Evolutionary conservation across 2,888 invertebrate genomes (phyloP).

Genomic region (Hirtodrosophila cameraria): DNA sequence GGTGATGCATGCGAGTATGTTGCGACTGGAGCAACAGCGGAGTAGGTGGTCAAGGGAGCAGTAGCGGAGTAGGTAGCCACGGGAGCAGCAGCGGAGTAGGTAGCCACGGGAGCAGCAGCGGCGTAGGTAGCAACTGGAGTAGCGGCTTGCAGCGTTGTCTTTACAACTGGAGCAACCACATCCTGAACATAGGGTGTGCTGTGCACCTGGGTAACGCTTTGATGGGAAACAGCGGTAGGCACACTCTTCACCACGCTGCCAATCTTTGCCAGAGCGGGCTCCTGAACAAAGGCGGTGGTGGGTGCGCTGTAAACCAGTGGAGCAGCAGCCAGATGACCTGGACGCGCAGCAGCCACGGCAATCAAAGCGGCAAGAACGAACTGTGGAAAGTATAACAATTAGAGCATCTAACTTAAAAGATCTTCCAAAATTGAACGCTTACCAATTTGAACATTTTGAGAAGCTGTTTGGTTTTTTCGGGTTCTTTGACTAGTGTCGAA

Average conservation of each 20-base stretch:
- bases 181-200: conserved; percentile 79
- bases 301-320: conserved; percentile 68
- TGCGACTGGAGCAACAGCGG: conserved; percentile 33
- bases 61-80: conserved; percentile 28
- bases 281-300: conserved; percentile 71
- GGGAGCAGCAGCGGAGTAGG: conserved; percentile 37
- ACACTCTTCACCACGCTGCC: conserved; percentile 83
- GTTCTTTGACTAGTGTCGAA: conserved; percentile 81
- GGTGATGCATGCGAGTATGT: no score
- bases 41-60: conserved; percentile 30
- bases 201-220: conserved; percentile 85
- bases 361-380: conserved; percentile 81
- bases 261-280: conserved; percentile 78
- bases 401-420: neutral
- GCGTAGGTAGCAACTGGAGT: conserved; percentile 33
- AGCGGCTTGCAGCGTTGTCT: conserved; percentile 71
- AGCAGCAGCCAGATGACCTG: conserved; percentile 67
- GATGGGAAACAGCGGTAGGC: conserved; percentile 85
- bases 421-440: conserved; percentile 43
- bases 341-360: conserved; percentile 82
- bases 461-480: conserved; percentile 20
- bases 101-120: conserved; percentile 13
- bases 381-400: conserved; percentile 7
- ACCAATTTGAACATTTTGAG: conserved; percentile 83
- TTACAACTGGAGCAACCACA: conserved; percentile 79